These are phyloP conservation scores for Eleutherodactylus coqui DNA, from an alignment of 2,797 vertebrate genomes.

Conservation along the genomic window DNA sequence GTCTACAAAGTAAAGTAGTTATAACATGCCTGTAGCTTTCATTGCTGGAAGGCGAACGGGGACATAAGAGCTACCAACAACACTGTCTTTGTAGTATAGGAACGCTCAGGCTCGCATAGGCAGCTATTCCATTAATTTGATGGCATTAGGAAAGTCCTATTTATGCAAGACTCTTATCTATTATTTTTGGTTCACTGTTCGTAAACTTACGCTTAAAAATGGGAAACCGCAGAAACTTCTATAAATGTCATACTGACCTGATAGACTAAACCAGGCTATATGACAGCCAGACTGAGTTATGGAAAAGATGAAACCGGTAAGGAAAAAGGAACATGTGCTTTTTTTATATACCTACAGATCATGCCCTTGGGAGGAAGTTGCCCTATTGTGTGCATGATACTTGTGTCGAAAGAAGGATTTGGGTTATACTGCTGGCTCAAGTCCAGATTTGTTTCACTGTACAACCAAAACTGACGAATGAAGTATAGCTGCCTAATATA, in stretches of 20 bases:
- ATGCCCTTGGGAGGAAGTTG: conserved; percentile 39
- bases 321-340: conserved; percentile 39
- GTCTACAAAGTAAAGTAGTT: background rate
- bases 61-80: background rate
- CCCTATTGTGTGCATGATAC: conserved; percentile 18
- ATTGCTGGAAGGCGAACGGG: background rate
- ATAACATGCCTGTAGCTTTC: no score
- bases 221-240: conserved; percentile 20
- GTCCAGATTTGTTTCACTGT: conserved; percentile 24
- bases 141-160: no score
- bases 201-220: background rate
- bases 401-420: conserved; percentile 32
- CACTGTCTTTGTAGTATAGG: background rate
- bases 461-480: no score
- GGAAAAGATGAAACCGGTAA: conserved; percentile 33
- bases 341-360: conserved; percentile 33
- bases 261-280: background rate
- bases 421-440: conserved; percentile 1
- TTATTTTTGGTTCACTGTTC: background rate
- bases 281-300: conserved; percentile 14
- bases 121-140: background rate
- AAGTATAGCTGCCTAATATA: no score
- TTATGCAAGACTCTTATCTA: background rate
- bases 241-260: background rate
- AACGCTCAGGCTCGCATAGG: no score